These are phyloP conservation scores for Sphenopsis melanotis DNA, from an alignment of 2,797 vertebrate genomes.

Conservation along the genomic window DNA sequence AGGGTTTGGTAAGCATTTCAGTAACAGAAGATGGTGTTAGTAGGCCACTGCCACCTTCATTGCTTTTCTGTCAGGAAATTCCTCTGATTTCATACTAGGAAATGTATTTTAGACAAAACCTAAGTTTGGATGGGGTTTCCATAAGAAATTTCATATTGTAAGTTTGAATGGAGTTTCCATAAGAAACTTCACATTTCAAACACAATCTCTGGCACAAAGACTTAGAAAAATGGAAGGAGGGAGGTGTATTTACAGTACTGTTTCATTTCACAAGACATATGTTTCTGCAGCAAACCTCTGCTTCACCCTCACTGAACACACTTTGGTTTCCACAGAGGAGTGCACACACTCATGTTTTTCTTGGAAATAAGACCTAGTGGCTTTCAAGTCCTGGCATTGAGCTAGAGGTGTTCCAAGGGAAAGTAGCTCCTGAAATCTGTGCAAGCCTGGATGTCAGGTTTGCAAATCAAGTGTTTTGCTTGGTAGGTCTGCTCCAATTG, in stretches of 20 bases:
- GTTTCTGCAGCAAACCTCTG: neutral
- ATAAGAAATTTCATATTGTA: neutral
- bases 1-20: neutral
- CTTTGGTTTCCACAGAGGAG: neutral
- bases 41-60: neutral
- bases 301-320: neutral
- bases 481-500: constrained; percentile 11
- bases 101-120: neutral
- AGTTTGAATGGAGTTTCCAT: neutral
- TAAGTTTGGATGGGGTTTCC: neutral
- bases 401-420: neutral
- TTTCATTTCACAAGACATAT: neutral
- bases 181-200: neutral
- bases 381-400: rapidly evolving
- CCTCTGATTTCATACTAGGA: neutral
- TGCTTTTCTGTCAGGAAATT: neutral
- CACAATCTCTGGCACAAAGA: neutral
- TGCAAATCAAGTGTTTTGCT: constrained; percentile 24
- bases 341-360: neutral
- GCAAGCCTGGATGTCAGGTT: neutral
- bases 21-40: neutral
- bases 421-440: neutral
- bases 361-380: neutral
- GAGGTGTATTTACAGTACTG: neutral
- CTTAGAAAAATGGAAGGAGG: neutral